Evolutionary conservation across 2,797 vertebrate genomes (phyloP).

Genomic region (Gymnothorax reevesii): DNA sequence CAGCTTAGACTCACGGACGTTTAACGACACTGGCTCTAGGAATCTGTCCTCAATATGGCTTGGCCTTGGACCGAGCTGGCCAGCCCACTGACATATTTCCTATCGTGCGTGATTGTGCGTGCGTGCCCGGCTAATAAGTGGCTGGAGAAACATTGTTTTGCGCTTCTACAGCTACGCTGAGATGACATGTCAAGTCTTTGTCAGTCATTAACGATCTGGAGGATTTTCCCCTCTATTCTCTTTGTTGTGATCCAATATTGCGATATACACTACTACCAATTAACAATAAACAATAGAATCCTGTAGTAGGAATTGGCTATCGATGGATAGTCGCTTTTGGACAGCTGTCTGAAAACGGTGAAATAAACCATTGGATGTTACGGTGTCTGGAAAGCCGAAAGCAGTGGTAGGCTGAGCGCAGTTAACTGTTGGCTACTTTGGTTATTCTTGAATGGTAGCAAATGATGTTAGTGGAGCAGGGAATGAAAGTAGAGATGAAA

Average conservation of each 20-base stretch:
- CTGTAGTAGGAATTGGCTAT: background rate
- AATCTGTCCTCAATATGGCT: background rate
- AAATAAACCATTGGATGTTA: background rate
- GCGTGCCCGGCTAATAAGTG: slow-evolving; percentile 7
- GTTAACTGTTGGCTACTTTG: background rate
- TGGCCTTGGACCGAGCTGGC: background rate
- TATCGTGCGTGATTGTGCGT: background rate
- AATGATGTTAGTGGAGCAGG: background rate
- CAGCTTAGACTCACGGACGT: no score
- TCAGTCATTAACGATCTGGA: background rate
- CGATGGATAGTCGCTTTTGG: background rate
- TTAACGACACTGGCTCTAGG: background rate
- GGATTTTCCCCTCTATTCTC: background rate
- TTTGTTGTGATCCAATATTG: background rate
- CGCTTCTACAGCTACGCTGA: background rate
- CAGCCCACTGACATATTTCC: background rate
- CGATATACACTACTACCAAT: background rate
- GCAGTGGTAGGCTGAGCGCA: background rate
- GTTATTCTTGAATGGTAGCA: background rate
- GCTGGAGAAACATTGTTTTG: background rate
- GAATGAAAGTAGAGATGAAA: background rate
- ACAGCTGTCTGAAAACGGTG: background rate
- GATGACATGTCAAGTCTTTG: background rate
- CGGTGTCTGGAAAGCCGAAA: background rate
- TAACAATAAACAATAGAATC: background rate